Base-by-base conservation (phyloP, 30 jellyfish, hydroid and myxozoan genomes). In the Rhopilema esculentum region DNA sequence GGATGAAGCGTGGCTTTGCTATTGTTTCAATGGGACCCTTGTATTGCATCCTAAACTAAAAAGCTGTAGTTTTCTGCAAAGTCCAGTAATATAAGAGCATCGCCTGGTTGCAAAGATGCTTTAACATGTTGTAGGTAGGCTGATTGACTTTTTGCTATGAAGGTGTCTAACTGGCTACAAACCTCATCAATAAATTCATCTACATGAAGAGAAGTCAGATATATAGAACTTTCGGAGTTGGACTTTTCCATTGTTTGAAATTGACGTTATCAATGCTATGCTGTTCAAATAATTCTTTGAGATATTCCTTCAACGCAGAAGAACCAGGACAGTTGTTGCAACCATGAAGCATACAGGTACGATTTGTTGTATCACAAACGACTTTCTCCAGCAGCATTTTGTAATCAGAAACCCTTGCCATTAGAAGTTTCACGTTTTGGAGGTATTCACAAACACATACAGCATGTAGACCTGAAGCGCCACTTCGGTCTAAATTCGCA, bases 401-500 rank as follows among this genome's bases (percentile, higher is more conserved):
- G 88, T 49, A 32, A 27, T 76, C 69, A 78, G 85, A 29, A 9
- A 40, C 49, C 25, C 79, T 83, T 33, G 86, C 80, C 49, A 66
- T 33, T 69, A 78, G 66, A n/a, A 78, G 69, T 8, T 78, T 30
- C 62, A 62, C 86, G 23, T 76, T 76, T 50, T 76, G 78, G 48
- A 27, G 85, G 50, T 30, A 32, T 26, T 25, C 62, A 33, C 77
- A 76, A 28, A 76, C 87, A 49, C 87, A 76, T 28, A 49, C 62
- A 28, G 78, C 62, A 62, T 76, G 87, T 25, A 50, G 62, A 28
- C 87, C 87, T 76, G 87, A 76, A 6, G 77, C 75, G 48, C 87
- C 87, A 76, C 78, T 76, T 76, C n/a, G 87, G 87, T 76, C 87
- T 76, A 7, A 76, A 82, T 76, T 76, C 85, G 66, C 87, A 75